Evolutionary conservation across 2,113 vertebrate species (phyloP), one percentile per base, ranked within the genome.

Genomic region (Chunga burmeisteri): DNA sequence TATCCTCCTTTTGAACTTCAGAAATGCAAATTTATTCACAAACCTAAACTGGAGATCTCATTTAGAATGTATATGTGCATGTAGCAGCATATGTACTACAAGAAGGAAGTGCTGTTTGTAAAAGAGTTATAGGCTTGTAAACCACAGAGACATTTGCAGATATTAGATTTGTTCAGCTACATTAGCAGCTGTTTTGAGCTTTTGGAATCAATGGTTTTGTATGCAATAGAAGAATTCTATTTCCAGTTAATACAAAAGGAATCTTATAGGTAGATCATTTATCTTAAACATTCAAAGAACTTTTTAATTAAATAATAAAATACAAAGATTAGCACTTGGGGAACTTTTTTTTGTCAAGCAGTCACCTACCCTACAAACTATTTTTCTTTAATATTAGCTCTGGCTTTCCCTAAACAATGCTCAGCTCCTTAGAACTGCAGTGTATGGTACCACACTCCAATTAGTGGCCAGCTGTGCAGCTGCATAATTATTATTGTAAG

Each of bases 281-380:
- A 38, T 88, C 67, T 68, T 50, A 68, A 81, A 36, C 46, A 87
- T 85, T 44, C 21, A 82, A 81, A 71, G 13, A 66, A 36, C 36
- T 81, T 95, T 61, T 80, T 11, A 91, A 96, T 96, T 95, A 92
- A 96, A 49, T 83, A 88, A 91, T 96, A 81, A 94, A 94, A 55
- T 46, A 75, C 58, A 75, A 78, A 79, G 44, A 93, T 88, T 95
- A 96, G 53, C 66, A 88, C 62, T 65, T 67, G 42, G 40, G 73
- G 44, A 97, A 65, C 23, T 56, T 78, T n/a, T 78, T n/a, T 79
- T 78, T 85, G 61, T 90, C 13, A 66, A 77, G 34, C 30, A 77
- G 65, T 74, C 50, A 80, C 34, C 66, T 86, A 77, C 49, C 17
- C 13, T 66, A 42, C 23, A 38, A 79, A 81, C 49, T 55, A 2